Base-by-base conservation (phyloP, 2,113 vertebrate genomes). In the Castor canadensis region DNA sequence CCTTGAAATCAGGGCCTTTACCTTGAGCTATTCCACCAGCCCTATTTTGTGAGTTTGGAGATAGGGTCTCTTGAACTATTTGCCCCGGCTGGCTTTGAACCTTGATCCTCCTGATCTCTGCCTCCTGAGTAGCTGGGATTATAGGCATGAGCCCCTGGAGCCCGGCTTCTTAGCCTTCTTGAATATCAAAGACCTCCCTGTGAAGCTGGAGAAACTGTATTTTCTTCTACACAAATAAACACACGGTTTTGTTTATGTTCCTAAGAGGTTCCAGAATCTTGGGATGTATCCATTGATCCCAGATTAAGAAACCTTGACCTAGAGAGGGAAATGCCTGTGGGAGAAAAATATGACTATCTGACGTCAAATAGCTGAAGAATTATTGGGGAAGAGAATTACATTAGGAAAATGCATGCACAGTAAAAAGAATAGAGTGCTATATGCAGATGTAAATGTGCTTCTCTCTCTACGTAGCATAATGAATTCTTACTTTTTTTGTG, bases 311-410 rank as follows among this genome's bases (percentile, higher is more conserved):
- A 66, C n/a, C n/a, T 4, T 91, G 56, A 52, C 24, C 40, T 83
- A 77, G 43, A 93, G 5, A 80, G 64, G 87, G 19, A 93, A 83
- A 87, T 84, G 40, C 3, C 83, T 72, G 72, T n/a, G 19, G 35
- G 49, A 80, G n/a, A 87, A 91, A 80, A 84, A 91, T 62, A 49
- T 60, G 45, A 95, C 52, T 77, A 82, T 82, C 60, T 90, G 28
- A n/a, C 19, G 45, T 84, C 22, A 54, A 86, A 58, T 67, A 45
- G 38, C 64, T 91, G 6, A 87, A 75, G 83, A 87, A 88, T 47
- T 79, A 6, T 62, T 75, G 43, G 32, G 45, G 47, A 62, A 69
- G 35, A 26, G 9, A 9, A 89, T 66, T 82, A 82, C 54, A 76
- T 54, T 87, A 72, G 82, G 32, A 45, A 82, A 92, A 60, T 52